phyloP scores from a whole-genome alignment of 2,113 vertebrate species.

The Geothlypis trichas region DNA sequence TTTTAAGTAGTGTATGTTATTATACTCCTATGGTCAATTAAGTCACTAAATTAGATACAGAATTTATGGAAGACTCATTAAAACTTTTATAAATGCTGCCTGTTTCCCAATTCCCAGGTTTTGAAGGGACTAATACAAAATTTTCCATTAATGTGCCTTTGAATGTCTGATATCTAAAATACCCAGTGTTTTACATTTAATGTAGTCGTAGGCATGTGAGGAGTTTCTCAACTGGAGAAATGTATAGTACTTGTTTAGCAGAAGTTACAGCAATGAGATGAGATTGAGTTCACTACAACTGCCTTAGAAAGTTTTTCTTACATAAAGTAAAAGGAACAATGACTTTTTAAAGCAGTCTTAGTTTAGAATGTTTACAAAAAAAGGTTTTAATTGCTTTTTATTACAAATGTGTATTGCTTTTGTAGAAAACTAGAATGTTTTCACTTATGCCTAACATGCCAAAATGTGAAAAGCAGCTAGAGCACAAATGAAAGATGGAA shows the following conservation, averaged over 20 bases:
- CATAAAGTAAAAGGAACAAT: neutral
- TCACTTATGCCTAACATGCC: neutral
- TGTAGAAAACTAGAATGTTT: neutral
- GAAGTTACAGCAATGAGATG: neutral
- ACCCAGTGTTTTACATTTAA: neutral
- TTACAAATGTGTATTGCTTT: neutral
- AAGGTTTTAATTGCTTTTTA: neutral
- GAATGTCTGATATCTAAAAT: neutral
- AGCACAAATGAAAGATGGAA: neutral
- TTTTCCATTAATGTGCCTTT: neutral
- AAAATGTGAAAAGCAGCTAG: neutral
- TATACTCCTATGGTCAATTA: neutral
- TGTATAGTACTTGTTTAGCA: neutral
- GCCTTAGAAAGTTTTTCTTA: neutral
- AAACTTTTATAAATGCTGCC: neutral
- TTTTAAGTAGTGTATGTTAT: neutral
- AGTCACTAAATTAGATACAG: neutral
- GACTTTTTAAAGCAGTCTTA: neutral
- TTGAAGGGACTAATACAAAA: neutral
- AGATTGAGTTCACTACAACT: neutral
- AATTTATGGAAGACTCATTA: neutral
- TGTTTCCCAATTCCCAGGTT: neutral
- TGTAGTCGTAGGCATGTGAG: neutral
- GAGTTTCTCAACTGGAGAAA: neutral
- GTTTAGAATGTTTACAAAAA: neutral